Base-by-base conservation (phyloP, 35 echinoderm and acorn worm genomes). In the Patiria miniata region DNA sequence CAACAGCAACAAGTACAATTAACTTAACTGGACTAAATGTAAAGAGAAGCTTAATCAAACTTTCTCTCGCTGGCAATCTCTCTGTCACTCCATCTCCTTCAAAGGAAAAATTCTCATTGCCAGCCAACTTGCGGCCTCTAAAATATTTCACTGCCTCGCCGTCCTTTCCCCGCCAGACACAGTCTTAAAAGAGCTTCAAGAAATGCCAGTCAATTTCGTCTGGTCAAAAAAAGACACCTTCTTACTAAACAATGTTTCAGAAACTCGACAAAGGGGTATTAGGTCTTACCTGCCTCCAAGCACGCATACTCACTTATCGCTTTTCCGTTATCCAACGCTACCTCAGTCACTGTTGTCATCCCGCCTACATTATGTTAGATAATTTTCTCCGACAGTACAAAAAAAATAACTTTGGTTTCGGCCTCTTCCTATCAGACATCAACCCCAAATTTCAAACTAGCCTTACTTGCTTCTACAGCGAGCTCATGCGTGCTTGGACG, bases 51-150 rank as follows among this genome's bases (percentile, higher is more conserved):
- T 47, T 12, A 47, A n/a, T n/a, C n/a, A 50, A 53, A 83, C 52
- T 51, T 40, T 57, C n/a, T 36, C 39, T 2, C 81, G 40, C 3
- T 83, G 81, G 81, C 5, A 36, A 32, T 6, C 2, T 55, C 21
- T 83, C 7, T 17, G 40, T 50, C 8, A 5, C 17, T 4, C 19
- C 19, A 4, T 61, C 3, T 83, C 58, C 17, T 61, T 22, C 18
- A 61, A 61, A 61, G 18, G 58, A 22, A 19, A 61, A 61, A 30
- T 61, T 61, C 58, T 61, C 58, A 61, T 61, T 2, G 58, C 81
- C 38, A 87, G 77, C 51, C 85, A 86, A 73, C 38, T 86, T 6
- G 83, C 83, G 21, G 83, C 83, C 28, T 86, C 83, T 18, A 73
- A 86, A 86, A 0, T 73, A 17, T 77, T 77, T 39, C 83, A 86